Percentiles rank a stretch among this genome's conserved stretches.
Evolutionary conservation across 2,113 vertebrate species (phyloP).

Genomic region (Hippocampus mohnikei): DNA sequence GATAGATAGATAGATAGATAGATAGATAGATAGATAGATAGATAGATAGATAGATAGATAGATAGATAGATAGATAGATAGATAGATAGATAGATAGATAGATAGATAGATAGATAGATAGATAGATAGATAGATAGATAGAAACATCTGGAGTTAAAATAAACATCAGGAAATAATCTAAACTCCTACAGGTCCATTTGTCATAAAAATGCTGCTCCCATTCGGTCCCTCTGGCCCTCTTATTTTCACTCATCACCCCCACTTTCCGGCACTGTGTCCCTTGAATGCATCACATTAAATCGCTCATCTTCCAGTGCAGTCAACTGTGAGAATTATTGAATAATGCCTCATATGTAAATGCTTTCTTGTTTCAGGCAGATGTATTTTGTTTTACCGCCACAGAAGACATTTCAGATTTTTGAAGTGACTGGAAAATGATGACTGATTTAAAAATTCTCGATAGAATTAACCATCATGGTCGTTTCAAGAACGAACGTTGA

Average conservation of each 20-base stretch:
- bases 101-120: too few relatives aligned
- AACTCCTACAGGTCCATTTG: conserved; percentile 36
- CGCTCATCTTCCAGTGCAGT: conserved; percentile 53
- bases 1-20: too few relatives aligned
- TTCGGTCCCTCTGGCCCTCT: neutral
- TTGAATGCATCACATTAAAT: conserved; percentile 25
- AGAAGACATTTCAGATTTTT: conserved; percentile 18
- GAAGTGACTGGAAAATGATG: neutral
- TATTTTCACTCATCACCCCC: conserved; percentile 36
- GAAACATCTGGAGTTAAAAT: conserved; percentile 2
- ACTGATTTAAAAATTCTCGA: neutral
- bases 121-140: too few relatives aligned
- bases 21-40: neutral
- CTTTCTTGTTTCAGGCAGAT: conserved; percentile 36
- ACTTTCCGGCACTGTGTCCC: conserved; percentile 47
- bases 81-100: neutral
- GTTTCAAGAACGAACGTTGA: too few relatives aligned
- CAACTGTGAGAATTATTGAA: conserved; percentile 50
- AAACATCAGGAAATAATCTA: conserved; percentile 20
- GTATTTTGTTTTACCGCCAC: conserved; percentile 8
- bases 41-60: neutral
- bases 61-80: neutral
- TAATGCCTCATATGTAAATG: conserved; percentile 53
- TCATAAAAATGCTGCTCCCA: conserved; percentile 30
- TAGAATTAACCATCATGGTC: neutral